These are phyloP conservation scores for Hypomecis atomaria DNA, from an alignment of 2,888 invertebrate genomes.

Conservation along the genomic window DNA sequence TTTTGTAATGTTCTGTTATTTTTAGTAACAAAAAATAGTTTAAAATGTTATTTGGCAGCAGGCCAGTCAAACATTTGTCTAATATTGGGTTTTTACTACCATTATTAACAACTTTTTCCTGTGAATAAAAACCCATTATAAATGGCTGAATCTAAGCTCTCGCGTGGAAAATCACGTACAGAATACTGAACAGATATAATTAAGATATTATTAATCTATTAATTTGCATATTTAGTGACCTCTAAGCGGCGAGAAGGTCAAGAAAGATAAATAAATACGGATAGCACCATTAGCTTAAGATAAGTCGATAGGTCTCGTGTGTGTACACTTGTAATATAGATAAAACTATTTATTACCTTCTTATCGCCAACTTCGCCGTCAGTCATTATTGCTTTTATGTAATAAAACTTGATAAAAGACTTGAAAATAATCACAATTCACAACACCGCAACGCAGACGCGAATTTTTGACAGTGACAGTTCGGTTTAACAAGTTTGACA, in stretches of 20 bases:
- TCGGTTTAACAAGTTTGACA: no score
- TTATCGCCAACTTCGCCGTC: constrained; percentile 67
- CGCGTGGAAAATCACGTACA: constrained; percentile 7
- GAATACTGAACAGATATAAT: constrained; percentile 12
- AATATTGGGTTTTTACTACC: background rate
- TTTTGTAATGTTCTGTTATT: constrained; percentile 3
- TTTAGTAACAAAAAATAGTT: background rate
- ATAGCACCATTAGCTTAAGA: constrained; percentile 43
- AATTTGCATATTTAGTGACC: constrained; percentile 57
- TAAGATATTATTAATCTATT: constrained; percentile 28
- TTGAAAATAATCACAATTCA: constrained; percentile 39
- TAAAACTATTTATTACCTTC: constrained; percentile 70
- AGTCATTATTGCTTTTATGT: constrained; percentile 62
- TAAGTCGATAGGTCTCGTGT: constrained; percentile 32
- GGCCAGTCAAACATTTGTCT: constrained; percentile 8
- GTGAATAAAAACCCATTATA: background rate
- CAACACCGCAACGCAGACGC: constrained; percentile 23
- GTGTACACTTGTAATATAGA: constrained; percentile 51
- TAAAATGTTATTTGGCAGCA: constrained; percentile 9
- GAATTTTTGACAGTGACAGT: constrained; percentile 30
- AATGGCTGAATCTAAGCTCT: background rate
- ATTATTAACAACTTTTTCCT: background rate
- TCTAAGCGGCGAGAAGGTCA: constrained; percentile 69
- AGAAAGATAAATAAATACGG: constrained; percentile 60
- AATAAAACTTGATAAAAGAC: constrained; percentile 44